Evolutionary conservation across 2,888 invertebrate species (phyloP).

Genomic region (Ametastegia equiseti): DNA sequence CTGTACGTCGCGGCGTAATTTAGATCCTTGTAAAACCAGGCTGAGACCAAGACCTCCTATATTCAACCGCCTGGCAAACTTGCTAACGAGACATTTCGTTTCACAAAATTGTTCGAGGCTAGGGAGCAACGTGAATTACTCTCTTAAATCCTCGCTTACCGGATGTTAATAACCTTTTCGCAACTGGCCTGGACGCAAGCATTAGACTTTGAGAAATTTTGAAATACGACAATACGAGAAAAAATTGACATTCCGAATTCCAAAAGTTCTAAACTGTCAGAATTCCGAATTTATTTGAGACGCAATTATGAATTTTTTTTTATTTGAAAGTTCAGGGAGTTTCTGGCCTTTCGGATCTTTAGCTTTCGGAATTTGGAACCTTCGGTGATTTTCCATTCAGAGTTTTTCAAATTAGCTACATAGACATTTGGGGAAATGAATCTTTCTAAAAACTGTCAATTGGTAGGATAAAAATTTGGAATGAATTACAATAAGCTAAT

Average conservation of each 20-base stretch:
- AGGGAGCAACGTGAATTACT: slow-evolving; percentile 64
- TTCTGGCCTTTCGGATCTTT: no score
- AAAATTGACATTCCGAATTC: background rate
- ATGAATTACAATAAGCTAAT: no score
- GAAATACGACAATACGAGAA: background rate
- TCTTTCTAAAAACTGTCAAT: no score
- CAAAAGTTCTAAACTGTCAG: no score
- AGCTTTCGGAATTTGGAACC: no score
- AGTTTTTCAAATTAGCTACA: no score
- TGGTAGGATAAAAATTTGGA: no score
- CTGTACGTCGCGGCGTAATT: slow-evolving; percentile 69
- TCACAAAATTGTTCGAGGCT: slow-evolving; percentile 70
- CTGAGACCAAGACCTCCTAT: slow-evolving; percentile 57
- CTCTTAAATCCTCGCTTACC: slow-evolving; percentile 70
- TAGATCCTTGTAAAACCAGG: slow-evolving; percentile 72
- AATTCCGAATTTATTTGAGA: no score
- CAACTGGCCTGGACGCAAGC: background rate
- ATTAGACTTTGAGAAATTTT: background rate
- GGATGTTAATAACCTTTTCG: slow-evolving; percentile 68
- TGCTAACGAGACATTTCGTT: slow-evolving; percentile 74
- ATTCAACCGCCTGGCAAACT: slow-evolving; percentile 55
- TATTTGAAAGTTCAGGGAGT: no score
- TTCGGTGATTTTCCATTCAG: no score
- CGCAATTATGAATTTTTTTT: no score
- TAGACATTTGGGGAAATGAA: no score